Evolutionary conservation across 1,140 invertebrate species (phyloP).

Genomic region (Agraylea sexmaculata): DNA sequence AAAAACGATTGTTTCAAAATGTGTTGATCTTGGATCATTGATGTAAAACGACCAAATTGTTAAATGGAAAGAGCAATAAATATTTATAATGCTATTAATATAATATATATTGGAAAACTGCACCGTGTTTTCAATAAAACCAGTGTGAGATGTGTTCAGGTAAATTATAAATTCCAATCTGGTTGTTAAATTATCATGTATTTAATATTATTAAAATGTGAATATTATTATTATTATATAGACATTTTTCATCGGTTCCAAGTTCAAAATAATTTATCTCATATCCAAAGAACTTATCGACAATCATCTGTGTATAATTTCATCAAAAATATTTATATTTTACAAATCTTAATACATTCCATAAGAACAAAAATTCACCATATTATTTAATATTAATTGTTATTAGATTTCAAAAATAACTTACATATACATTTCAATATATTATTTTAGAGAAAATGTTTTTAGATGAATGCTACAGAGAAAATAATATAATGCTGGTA

Average conservation of each 20-base stretch:
- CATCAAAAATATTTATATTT: not conserved
- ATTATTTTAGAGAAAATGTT: conserved; percentile 3
- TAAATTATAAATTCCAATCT: not conserved
- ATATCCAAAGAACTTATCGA: conserved; percentile 3
- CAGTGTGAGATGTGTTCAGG: conserved; percentile 4
- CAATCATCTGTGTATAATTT: not conserved
- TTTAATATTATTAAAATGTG: conserved; percentile 8
- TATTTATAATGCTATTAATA: conserved; percentile 11
- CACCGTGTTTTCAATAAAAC: conserved; percentile 2
- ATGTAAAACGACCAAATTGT: conserved; percentile 1
- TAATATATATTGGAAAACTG: conserved; percentile 13
- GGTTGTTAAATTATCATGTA: conserved; percentile 10
- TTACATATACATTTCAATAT: conserved; percentile 10
- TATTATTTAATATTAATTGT: conserved; percentile 3
- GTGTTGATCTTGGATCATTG: not conserved
- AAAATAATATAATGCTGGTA: conserved; percentile 2
- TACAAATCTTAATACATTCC: conserved; percentile 1
- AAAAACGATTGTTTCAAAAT: not conserved
- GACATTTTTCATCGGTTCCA: conserved; percentile 9
- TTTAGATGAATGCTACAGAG: not conserved
- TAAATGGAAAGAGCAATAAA: conserved; percentile 13
- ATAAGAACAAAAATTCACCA: conserved; percentile 4
- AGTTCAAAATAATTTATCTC: conserved; percentile 4
- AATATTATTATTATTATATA: conserved; percentile 10
- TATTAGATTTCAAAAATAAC: conserved; percentile 2